Evolutionary conservation across 1,140 invertebrate genomes (phyloP).

Genomic region (Pararge aegeria): DNA sequence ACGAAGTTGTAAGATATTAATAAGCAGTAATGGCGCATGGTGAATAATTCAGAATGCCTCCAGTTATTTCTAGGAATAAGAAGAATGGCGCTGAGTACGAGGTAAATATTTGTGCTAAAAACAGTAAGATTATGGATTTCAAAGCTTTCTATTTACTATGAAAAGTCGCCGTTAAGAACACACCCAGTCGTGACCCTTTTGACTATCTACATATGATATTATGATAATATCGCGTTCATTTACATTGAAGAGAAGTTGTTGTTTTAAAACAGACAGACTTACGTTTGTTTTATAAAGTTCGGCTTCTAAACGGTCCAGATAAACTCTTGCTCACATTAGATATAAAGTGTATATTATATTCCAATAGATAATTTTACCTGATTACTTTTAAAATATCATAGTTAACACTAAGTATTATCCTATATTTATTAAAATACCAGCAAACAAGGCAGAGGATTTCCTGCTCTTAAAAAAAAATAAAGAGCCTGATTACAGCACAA

Average conservation of each 20-base stretch:
- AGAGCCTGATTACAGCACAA: too few relatives aligned
- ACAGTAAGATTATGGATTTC: conserved; percentile 16
- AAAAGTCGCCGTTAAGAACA: conserved; percentile 4
- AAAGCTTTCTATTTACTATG: conserved; percentile 32
- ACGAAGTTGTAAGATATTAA: not conserved
- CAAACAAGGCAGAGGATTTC: too few relatives aligned
- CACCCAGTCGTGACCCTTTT: conserved; percentile 5
- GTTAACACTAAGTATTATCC: too few relatives aligned
- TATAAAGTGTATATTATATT: too few relatives aligned
- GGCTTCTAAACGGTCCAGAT: not conserved
- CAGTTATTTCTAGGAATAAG: conserved; percentile 68
- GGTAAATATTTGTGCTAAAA: conserved; percentile 54
- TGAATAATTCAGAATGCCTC: conserved; percentile 52
- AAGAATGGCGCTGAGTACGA: conserved; percentile 71
- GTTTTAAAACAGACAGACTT: not conserved
- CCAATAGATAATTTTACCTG: too few relatives aligned
- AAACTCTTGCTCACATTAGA: too few relatives aligned
- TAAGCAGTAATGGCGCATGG: not conserved
- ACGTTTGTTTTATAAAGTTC: too few relatives aligned
- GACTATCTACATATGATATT: not conserved
- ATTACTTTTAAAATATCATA: too few relatives aligned
- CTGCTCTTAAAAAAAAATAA: too few relatives aligned
- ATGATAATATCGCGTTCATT: not conserved
- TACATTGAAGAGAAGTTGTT: too few relatives aligned
- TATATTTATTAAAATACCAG: too few relatives aligned